These are phyloP conservation scores for Anarsia innoxiella DNA, from an alignment of 2,888 invertebrate species.

Conservation along the genomic window DNA sequence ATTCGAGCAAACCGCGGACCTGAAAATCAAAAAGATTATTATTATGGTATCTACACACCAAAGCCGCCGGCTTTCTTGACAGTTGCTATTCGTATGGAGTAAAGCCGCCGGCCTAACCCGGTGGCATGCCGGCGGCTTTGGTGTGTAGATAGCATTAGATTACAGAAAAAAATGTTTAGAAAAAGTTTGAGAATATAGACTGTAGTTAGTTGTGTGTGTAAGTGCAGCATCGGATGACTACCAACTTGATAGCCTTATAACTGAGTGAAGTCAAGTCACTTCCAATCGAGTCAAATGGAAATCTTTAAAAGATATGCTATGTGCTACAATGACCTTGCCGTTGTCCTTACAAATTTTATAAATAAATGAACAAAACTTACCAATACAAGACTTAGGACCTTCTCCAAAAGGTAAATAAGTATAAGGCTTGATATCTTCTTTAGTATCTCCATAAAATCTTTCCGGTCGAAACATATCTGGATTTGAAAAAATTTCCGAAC, in stretches of 20 bases:
- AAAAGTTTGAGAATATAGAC: too few relatives aligned
- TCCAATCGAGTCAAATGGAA: too few relatives aligned
- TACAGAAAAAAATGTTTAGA: too few relatives aligned
- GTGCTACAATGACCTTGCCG: not conserved
- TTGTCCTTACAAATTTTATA: not conserved
- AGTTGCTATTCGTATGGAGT: not conserved
- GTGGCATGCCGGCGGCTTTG: too few relatives aligned
- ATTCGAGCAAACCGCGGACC: not conserved
- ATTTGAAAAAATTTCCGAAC: conserved; percentile 41
- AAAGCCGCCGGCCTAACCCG: too few relatives aligned
- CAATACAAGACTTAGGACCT: conserved; percentile 51
- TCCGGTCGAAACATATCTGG: conserved; percentile 45
- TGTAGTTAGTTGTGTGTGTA: not conserved
- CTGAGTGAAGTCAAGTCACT: not conserved
- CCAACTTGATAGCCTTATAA: not conserved
- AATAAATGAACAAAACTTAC: conserved; percentile 26
- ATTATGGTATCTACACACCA: not conserved
- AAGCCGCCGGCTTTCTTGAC: not conserved
- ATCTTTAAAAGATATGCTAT: not conserved
- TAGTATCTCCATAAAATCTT: conserved; percentile 39
- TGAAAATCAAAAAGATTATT: not conserved
- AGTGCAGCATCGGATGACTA: not conserved
- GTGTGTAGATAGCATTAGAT: too few relatives aligned
- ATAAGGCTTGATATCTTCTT: conserved; percentile 34
- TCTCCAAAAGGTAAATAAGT: conserved; percentile 55